Conservation (phyloP, 2,888 invertebrate genomes). For the Orthosia gracilis region DNA sequence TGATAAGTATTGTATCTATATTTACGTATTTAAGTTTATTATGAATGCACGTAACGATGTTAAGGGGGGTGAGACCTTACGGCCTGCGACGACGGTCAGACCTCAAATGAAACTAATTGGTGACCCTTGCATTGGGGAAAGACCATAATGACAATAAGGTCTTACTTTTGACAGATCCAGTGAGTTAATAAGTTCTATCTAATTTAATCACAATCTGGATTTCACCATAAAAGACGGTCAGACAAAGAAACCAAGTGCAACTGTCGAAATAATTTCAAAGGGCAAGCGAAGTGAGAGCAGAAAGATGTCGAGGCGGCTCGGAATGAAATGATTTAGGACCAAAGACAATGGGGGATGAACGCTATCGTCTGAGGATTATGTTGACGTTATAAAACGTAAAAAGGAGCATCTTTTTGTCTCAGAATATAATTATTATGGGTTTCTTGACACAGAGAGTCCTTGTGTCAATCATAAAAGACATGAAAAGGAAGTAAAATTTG, state of each 20-base stretch:
- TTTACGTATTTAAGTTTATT: no score
- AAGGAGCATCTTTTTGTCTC: not conserved
- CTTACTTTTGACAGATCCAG: not conserved
- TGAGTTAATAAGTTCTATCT: not conserved
- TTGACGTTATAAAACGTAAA: constrained; percentile 1
- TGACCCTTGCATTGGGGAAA: no score
- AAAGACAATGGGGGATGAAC: constrained; percentile 34
- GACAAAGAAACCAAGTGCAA: constrained; percentile 33
- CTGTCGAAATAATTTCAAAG: constrained; percentile 27
- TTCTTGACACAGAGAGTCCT: not conserved
- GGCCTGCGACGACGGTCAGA: no score
- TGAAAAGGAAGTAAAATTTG: not conserved
- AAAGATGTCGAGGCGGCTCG: constrained; percentile 5
- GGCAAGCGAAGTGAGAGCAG: constrained; percentile 15
- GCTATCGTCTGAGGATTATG: constrained; percentile 9
- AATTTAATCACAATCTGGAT: constrained; percentile 14
- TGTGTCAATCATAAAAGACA: not conserved
- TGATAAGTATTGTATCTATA: no score
- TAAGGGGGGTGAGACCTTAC: no score
- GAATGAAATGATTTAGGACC: constrained; percentile 23
- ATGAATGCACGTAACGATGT: no score
- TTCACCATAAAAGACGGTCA: constrained; percentile 21
- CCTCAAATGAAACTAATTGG: no score
- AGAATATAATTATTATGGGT: constrained; percentile 1
- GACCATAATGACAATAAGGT: no score